Conservation (phyloP, 1,140 invertebrate genomes). For the Eupristina koningsbergeri region DNA sequence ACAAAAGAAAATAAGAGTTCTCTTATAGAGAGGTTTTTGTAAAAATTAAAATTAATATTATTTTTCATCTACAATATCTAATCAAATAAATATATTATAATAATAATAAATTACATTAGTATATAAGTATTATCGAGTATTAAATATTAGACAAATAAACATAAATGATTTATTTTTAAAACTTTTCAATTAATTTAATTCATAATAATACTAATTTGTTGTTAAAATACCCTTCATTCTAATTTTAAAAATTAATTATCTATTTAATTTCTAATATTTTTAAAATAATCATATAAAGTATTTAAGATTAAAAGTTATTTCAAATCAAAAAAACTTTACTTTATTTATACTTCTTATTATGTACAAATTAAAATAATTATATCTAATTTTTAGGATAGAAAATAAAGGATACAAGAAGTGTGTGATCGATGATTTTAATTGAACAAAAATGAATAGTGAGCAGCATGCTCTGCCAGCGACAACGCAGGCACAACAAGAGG, state of each 20-base stretch:
- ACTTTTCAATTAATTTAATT: background rate
- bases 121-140: too few relatives aligned
- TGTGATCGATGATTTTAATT: slow-evolving; percentile 63
- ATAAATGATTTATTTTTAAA: background rate
- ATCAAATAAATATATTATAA: too few relatives aligned
- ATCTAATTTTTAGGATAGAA: slow-evolving; percentile 62
- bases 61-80: too few relatives aligned
- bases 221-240: background rate
- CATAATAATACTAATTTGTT: background rate
- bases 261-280: too few relatives aligned
- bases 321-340: too few relatives aligned
- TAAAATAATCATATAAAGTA: too few relatives aligned
- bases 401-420: slow-evolving; percentile 62
- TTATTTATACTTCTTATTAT: too few relatives aligned
- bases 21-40: too few relatives aligned
- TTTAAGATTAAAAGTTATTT: background rate
- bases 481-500: slow-evolving; percentile 73
- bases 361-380: slow-evolving; percentile 20
- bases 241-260: background rate
- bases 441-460: slow-evolving; percentile 73
- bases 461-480: slow-evolving; percentile 73
- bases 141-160: too few relatives aligned
- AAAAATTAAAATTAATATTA: too few relatives aligned
- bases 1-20: too few relatives aligned
- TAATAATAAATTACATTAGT: too few relatives aligned